A percentile compares a stretch with the other conserved stretches of the same genome.
These are phyloP conservation scores for Brienomyrus longianalis DNA, from an alignment of 2,113 vertebrate species.

Conservation along the genomic window DNA sequence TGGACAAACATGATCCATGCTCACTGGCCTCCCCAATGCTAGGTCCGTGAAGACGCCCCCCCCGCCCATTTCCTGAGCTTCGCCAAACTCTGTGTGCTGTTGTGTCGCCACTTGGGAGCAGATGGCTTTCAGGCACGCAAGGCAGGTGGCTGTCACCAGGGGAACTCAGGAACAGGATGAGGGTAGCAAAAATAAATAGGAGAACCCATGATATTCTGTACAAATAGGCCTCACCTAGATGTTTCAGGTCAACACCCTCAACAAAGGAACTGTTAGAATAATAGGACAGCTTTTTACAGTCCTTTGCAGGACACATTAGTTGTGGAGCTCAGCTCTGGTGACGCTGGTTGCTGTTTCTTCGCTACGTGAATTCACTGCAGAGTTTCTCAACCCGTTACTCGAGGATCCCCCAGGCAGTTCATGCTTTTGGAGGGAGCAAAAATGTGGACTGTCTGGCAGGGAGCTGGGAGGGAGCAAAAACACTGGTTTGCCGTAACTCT, in stretches of 20 bases:
- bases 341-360: neutral
- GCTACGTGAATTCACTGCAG: neutral
- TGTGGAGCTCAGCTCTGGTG: neutral
- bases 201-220: neutral
- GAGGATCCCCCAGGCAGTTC: neutral
- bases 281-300: neutral
- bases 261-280: neutral
- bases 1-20: neutral
- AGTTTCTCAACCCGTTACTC: neutral
- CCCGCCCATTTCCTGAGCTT: neutral
- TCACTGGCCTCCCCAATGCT: neutral
- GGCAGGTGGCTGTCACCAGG: constrained; percentile 6
- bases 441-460: neutral
- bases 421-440: neutral
- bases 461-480: neutral
- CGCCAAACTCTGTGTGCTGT: neutral
- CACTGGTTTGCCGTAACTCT: neutral
- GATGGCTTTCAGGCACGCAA: neutral
- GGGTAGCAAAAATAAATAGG: neutral
- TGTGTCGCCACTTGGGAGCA: neutral
- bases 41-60: neutral
- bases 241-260: neutral
- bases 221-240: neutral
- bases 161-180: neutral
- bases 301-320: neutral